Evolutionary conservation across 2,888 invertebrate genomes (phyloP).

Genomic region (Temnothorax rugatulus): DNA sequence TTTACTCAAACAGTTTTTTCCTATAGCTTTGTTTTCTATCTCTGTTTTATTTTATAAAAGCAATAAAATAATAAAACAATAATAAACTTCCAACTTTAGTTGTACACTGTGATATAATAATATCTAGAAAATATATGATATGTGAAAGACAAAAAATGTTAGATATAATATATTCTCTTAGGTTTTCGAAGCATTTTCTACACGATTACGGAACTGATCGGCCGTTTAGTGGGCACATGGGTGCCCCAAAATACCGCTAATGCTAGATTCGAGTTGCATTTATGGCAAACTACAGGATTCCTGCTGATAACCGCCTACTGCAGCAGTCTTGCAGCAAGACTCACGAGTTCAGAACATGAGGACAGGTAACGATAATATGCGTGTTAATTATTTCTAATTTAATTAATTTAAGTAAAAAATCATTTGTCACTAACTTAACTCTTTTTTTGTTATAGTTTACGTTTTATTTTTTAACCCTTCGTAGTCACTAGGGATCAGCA

Average conservation of each 20-base stretch:
- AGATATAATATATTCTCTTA: constrained; percentile 54
- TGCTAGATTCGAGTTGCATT: constrained; percentile 75
- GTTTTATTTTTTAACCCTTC: not conserved
- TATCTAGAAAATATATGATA: not conserved
- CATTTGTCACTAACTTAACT: not conserved
- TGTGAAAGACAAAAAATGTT: not conserved
- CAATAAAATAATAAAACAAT: not conserved
- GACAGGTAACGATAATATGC: constrained; percentile 71
- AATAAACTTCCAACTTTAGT: not conserved
- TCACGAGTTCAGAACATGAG: constrained; percentile 80
- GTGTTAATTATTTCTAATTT: not conserved
- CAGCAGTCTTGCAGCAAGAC: constrained; percentile 81
- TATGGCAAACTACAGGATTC: constrained; percentile 82
- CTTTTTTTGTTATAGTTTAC: not conserved
- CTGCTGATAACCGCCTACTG: constrained; percentile 81
- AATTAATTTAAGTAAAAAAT: constrained; percentile 8
- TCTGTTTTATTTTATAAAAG: not conserved
- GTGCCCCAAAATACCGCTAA: constrained; percentile 69
- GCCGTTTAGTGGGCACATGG: constrained; percentile 77
- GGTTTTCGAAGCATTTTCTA: constrained; percentile 77
- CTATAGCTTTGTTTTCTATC: not conserved
- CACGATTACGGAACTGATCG: constrained; percentile 78
- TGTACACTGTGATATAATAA: not conserved
- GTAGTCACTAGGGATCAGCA: too few relatives aligned
- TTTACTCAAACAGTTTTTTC: not conserved